Conservation (phyloP, 2,797 vertebrate species). For the Cirrhinus mrigala region DNA sequence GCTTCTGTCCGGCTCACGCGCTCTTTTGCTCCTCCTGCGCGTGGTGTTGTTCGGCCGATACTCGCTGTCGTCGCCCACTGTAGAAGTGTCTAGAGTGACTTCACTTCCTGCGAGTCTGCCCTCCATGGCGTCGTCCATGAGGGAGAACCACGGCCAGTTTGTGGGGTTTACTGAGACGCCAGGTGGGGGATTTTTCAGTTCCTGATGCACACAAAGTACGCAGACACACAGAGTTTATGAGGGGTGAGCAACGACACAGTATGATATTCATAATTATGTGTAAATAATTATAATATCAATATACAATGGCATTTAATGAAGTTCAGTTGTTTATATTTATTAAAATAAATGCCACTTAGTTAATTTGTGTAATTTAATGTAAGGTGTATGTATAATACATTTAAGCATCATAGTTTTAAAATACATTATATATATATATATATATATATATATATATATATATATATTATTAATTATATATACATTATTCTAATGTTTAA, state of each 20-base stretch:
- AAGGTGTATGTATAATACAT: not conserved
- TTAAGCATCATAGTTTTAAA: not conserved
- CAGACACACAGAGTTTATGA: not conserved
- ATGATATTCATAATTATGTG: not conserved
- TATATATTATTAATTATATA: no score
- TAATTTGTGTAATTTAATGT: not conserved
- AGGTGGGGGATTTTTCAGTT: slow-evolving; percentile 72
- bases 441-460: no score
- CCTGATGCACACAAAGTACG: slow-evolving; percentile 60
- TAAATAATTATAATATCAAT: not conserved
- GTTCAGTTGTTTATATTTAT: not conserved
- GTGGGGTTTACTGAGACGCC: slow-evolving; percentile 69
- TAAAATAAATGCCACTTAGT: not conserved
- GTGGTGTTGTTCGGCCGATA: slow-evolving; percentile 60
- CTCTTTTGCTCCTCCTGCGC: slow-evolving; percentile 60
- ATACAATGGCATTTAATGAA: not conserved
- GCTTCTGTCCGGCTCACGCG: not conserved
- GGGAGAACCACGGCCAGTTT: slow-evolving; percentile 71
- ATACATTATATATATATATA: not conserved
- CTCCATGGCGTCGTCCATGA: slow-evolving; percentile 75
- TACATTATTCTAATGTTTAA: no score
- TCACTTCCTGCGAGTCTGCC: slow-evolving; percentile 64
- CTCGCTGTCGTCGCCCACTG: slow-evolving; percentile 57
- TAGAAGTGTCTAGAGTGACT: slow-evolving; percentile 59
- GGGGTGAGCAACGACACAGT: not conserved